Conservation (phyloP, 1,140 invertebrate genomes). For the Lepeophtheirus salmonis region DNA sequence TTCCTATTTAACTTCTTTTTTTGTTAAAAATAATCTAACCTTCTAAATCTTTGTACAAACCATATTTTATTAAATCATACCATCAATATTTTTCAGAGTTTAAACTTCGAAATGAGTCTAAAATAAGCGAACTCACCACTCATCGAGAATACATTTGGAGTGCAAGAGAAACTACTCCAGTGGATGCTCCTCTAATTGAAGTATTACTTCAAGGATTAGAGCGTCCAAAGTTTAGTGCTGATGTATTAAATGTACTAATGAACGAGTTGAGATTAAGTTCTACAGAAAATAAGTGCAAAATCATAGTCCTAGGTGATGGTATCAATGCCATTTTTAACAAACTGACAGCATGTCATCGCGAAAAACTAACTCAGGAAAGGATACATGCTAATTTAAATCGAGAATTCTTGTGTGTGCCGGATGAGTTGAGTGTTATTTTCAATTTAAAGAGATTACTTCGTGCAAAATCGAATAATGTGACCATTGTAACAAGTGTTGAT, state of each 20-base stretch:
- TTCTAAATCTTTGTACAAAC: too few relatives aligned
- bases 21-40: too few relatives aligned
- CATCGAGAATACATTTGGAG: neutral
- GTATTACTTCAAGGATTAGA: neutral
- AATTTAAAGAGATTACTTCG: neutral
- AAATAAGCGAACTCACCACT: neutral
- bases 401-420: neutral
- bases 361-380: constrained; percentile 1
- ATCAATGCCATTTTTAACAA: neutral
- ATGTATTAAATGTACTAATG: constrained; percentile 6
- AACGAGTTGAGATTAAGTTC: neutral
- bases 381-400: neutral
- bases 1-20: too few relatives aligned
- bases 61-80: too few relatives aligned
- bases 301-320: constrained; percentile 1
- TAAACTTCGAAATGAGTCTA: neutral
- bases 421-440: constrained; percentile 4
- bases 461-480: neutral
- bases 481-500: neutral
- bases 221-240: neutral
- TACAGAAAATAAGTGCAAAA: neutral
- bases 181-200: neutral
- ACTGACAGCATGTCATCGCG: neutral
- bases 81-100: neutral
- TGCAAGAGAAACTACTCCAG: neutral